Base-by-base conservation (phyloP, 2,113 vertebrate species). In the Phasianus colchicus region DNA sequence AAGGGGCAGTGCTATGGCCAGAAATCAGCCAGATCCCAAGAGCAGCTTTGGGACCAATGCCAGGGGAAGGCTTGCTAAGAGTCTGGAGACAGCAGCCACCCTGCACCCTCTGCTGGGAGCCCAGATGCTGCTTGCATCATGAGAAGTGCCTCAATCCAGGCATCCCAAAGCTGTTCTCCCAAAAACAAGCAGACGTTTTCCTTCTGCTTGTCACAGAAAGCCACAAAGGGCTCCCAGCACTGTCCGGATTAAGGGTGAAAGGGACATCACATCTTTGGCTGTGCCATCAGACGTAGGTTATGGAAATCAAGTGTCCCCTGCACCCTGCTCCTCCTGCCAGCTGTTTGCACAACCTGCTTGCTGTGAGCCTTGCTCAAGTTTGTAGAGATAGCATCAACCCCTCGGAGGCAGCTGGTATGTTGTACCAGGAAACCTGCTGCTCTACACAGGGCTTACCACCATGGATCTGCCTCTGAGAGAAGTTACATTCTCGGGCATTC, bases 391-490 rank as follows among this genome's bases (percentile, higher is more conserved):
- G 55, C 5, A 0, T 89, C 82, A 65, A 81, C 61, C 72, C 76
- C 27, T 77, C 72, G 83, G 93, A 96, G 81, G 78, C 52, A 90
- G 75, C 15, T 47, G 43, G 47, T 12, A 29, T 1, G 3, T 84
- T 95, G 92, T 74, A 95, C 61, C 52, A 86, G 90, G 86, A 93
- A 92, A 90, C 96, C 88, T 84, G 89, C 88, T 95, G 89, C 94
- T 96, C 96, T 94, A 95, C 90, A 52, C 64, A 88, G 88, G 60
- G 42, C 92, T 97, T 95, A 95, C 5, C 18, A 86, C 78, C 77
- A 88, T 7, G 71, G 45, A 67, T 88, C 90, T 88, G 45, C 64
- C 61, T 94, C 61, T 34, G 88, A 93, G 86, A 92, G 77, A 81
- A 92, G 92, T 92, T 93, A 93, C 89, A 78, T 89, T 88, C 75